Conservation (phyloP, 2,888 invertebrate genomes). For the Zonitis immaculata region DNA sequence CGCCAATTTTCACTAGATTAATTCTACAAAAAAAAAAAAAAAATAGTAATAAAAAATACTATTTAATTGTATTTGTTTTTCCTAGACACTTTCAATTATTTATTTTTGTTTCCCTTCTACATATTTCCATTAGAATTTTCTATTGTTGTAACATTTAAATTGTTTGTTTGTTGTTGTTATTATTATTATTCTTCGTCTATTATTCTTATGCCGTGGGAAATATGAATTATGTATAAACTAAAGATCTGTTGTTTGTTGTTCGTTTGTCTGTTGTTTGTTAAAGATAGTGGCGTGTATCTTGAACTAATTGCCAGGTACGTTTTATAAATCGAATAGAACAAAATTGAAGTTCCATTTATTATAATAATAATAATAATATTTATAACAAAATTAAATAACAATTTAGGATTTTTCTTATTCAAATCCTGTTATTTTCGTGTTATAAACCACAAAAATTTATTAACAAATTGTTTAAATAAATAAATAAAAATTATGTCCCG, state of each 20-base stretch:
- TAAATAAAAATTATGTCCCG: too few relatives aligned
- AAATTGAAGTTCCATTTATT: constrained; percentile 7
- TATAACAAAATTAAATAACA: neutral
- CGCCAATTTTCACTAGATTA: neutral
- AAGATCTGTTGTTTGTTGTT: constrained; percentile 11
- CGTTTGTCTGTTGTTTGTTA: constrained; percentile 5
- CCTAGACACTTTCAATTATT: neutral
- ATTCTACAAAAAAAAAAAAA: neutral
- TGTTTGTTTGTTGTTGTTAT: neutral
- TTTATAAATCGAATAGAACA: neutral
- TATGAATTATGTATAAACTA: constrained; percentile 20
- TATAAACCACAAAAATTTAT: too few relatives aligned
- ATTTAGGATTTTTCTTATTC: neutral
- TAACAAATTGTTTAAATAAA: too few relatives aligned
- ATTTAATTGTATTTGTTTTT: neutral
- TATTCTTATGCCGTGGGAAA: constrained; percentile 15
- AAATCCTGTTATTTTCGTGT: too few relatives aligned
- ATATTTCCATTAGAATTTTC: neutral
- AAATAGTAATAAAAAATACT: too few relatives aligned
- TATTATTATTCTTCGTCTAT: neutral
- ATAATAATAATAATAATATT: constrained; percentile 9
- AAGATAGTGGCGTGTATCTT: constrained; percentile 9
- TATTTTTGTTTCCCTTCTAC: too few relatives aligned
- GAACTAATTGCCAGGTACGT: constrained; percentile 12
- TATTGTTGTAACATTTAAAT: neutral